These are phyloP conservation scores for Esperia sulphurella DNA, from an alignment of 2,888 invertebrate genomes.

Conservation along the genomic window DNA sequence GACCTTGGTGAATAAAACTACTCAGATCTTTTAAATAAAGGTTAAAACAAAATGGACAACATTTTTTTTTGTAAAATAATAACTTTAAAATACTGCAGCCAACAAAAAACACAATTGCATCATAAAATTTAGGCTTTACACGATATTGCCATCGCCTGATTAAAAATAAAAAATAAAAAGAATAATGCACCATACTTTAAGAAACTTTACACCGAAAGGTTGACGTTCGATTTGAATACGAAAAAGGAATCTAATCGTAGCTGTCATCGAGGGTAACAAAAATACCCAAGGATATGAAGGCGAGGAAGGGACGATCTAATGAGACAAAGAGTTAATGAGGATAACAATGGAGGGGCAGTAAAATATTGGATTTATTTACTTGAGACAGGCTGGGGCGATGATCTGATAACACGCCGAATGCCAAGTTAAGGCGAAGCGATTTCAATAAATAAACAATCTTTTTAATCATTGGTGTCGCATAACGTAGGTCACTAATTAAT, in stretches of 20 bases:
- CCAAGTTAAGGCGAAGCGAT: neutral
- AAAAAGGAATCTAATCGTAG: slow-evolving; percentile 59
- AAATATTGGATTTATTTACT: slow-evolving; percentile 75
- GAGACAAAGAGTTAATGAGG: slow-evolving; percentile 78
- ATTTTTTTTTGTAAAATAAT: neutral
- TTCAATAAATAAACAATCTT: neutral
- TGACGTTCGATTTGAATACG: slow-evolving; percentile 11
- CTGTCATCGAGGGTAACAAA: slow-evolving; percentile 63
- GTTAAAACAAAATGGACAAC: slow-evolving; percentile 2
- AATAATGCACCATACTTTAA: slow-evolving; percentile 27
- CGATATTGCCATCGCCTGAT: slow-evolving; percentile 21
- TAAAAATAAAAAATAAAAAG: slow-evolving; percentile 31
- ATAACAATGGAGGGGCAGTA: slow-evolving; percentile 70
- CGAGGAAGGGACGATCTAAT: slow-evolving; percentile 59
- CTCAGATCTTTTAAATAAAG: neutral
- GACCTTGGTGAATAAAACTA: neutral
- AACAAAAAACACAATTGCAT: slow-evolving; percentile 8
- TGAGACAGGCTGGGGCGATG: slow-evolving; percentile 54
- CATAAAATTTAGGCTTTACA: slow-evolving; percentile 17
- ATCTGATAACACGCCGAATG: slow-evolving; percentile 57
- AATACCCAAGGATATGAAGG: slow-evolving; percentile 69
- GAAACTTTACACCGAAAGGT: slow-evolving; percentile 25
- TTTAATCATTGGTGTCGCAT: neutral
- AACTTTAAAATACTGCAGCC: slow-evolving; percentile 5
- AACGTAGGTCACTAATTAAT: slow-evolving; percentile 1